Base-by-base conservation (phyloP, 2,888 invertebrate species). In the Sminthurides aquaticus region DNA sequence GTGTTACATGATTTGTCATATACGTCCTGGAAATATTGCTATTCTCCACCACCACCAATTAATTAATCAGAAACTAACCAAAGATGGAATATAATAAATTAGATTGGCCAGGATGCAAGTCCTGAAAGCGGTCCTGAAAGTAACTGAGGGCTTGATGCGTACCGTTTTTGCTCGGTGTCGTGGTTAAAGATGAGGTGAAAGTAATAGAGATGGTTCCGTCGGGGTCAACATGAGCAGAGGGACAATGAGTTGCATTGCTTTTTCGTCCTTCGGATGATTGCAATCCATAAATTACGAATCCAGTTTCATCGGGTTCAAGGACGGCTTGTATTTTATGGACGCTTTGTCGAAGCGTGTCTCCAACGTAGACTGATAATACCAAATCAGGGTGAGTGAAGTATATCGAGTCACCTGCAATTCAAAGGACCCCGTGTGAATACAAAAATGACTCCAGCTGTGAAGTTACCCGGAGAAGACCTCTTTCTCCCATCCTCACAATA, bases 251-350 rank as follows among this genome's bases (percentile, higher is more conserved):
- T 15, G 5, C 52, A 20, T 20, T 8, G 8, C 52, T 22, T 52
- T 15, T 52, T 20, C 52, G 52, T 5, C 15, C 43, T 34, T 11
- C 43, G 5, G 5, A 11, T 34, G 15, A 5, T 5, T 34, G n/a
- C n/a, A 55, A 3, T 11, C 22, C 54, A 29, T 63, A 66, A 8
- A 34, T 3, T 2, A 66, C 28, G 22, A n/a, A 11, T 15, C 62
- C 63, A 15, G 48, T 25, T 22, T 63, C 66, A 49, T 66, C 63
- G 18, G 62, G 66, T 20, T 66, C 66, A 26, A 66, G 43, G 15
- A 54, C 24, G 8, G 60, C 66, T 3, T 3, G 18, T 18, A 52
- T 34, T 2, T 34, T 15, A 24, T 55, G 25, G 20, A 63, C 18
- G 22, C 5, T 56, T 11, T 43, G 5, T 3, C 28, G 20, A 18